A percentile compares a stretch with the other conserved stretches of the same genome.
Conservation (phyloP, 2,888 invertebrate genomes). For the Ormyrus nitidulus region DNA sequence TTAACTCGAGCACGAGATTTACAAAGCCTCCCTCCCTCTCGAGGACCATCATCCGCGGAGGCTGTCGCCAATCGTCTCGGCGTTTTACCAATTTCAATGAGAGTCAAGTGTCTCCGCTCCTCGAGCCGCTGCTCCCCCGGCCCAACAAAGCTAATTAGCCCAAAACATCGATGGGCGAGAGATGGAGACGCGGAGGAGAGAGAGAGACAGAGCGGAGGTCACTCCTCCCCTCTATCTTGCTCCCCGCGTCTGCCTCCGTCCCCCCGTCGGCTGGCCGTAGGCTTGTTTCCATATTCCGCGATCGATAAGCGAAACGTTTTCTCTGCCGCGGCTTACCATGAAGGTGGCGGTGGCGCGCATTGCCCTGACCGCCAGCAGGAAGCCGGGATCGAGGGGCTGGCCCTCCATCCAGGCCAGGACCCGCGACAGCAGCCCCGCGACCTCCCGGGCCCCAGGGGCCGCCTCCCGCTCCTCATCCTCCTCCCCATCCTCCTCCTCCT, state of each 20-base stretch:
- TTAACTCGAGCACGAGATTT: conserved; percentile 62
- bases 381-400: conserved; percentile 75
- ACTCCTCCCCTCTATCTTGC: neutral
- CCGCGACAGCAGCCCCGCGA: conserved; percentile 72
- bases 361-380: conserved; percentile 70
- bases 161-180: conserved; percentile 14
- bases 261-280: neutral
- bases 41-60: neutral
- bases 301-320: conserved; percentile 49
- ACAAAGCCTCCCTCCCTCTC: conserved; percentile 56
- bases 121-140: conserved; percentile 6
- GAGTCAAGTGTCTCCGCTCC: conserved; percentile 59
- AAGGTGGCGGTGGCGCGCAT: conserved; percentile 72
- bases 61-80: conserved; percentile 58
- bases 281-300: conserved; percentile 33
- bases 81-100: conserved; percentile 58
- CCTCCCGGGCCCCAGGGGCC: conserved; percentile 73
- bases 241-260: neutral
- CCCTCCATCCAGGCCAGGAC: conserved; percentile 77
- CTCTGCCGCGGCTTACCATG: conserved; percentile 65
- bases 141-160: conserved; percentile 50
- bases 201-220: neutral
- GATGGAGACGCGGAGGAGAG: neutral
- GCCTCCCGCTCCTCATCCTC: conserved; percentile 53
- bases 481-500: conserved; percentile 39